Evolutionary conservation across 2,113 vertebrate genomes (phyloP).

Genomic region (Smithornis capensis): DNA sequence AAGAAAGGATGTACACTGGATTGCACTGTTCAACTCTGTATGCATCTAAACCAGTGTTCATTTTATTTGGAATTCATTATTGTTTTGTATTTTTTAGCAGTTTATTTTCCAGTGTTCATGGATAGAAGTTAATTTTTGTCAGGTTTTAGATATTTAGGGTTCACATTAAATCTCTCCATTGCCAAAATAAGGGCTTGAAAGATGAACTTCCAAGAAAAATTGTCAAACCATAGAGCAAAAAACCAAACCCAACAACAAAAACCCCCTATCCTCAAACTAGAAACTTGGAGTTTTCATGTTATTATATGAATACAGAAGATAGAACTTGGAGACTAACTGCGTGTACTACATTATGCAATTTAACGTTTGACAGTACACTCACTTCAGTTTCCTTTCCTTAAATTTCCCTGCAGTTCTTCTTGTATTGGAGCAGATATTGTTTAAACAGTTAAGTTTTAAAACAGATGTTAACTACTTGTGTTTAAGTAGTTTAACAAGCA

Average conservation of each 20-base stretch:
- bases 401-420: neutral
- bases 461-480: fast-evolving
- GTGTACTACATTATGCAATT: neutral
- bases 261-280: neutral
- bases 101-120: neutral
- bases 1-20: neutral
- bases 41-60: neutral
- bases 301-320: neutral
- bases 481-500: fast-evolving
- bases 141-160: fast-evolving
- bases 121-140: neutral
- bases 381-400: neutral
- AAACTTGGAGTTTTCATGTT: neutral
- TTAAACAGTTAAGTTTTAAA: neutral
- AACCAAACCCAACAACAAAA: neutral
- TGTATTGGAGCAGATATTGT: neutral
- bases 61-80: neutral
- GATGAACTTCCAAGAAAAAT: neutral
- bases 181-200: neutral
- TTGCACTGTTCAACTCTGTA: neutral
- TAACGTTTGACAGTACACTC: neutral
- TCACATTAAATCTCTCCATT: neutral
- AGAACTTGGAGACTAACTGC: neutral
- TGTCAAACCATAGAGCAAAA: neutral
- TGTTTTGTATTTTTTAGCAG: neutral